Base-by-base conservation (phyloP, 2,888 invertebrate genomes). In the Habroteleia sp. region DNA sequence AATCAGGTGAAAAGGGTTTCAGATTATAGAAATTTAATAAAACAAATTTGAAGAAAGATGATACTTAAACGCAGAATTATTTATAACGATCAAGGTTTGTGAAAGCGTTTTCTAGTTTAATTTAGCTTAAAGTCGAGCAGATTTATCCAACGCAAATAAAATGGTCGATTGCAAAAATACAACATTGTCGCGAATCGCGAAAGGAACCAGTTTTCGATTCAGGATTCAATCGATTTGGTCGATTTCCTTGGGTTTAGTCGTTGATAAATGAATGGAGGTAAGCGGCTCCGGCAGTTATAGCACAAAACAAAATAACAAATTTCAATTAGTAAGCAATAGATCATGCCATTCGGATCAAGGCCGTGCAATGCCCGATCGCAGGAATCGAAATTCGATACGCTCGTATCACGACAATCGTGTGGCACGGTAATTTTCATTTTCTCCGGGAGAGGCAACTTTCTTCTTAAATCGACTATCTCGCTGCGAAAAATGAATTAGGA, bases 361-460 rank as follows among this genome's bases (percentile, higher is more conserved):
- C 63, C 72, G 35, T 4, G 11, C 17, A 35, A 42, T 27, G 35
- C 8, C 16, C 23, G 27, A 52, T 31, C 35, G 31, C 31, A 14
- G 62, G 31, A 56, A 71, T 63, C 48, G 63, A 72, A 72, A 72
- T 63, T 72, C 63, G 39, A 63, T 62, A 46, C 10, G 7, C 35
- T 16, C 27, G 25, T 60, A 31, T 63, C 46, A 29, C 8, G 33
- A 25, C 54, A 60, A 60, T 48, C 33, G 14, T 23, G 2, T 5
- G 3, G 27, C 20, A 35, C 37, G 25, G 41, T 27, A 41, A 73
- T 66, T 65, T 66, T 73, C 73, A 65, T 58, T 73, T 72, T 72
- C 63, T 41, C 63, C 48, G 46, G 62, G 52, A 42, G 63, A 63
- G 63, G 48, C 56, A 62, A 63, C 71, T 72, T 72, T 72, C 71